Percentiles rank a stretch among this genome's conserved stretches.
Evolutionary conservation across 1,140 invertebrate species (phyloP).

Genomic region (Sminthurides bifidus): DNA sequence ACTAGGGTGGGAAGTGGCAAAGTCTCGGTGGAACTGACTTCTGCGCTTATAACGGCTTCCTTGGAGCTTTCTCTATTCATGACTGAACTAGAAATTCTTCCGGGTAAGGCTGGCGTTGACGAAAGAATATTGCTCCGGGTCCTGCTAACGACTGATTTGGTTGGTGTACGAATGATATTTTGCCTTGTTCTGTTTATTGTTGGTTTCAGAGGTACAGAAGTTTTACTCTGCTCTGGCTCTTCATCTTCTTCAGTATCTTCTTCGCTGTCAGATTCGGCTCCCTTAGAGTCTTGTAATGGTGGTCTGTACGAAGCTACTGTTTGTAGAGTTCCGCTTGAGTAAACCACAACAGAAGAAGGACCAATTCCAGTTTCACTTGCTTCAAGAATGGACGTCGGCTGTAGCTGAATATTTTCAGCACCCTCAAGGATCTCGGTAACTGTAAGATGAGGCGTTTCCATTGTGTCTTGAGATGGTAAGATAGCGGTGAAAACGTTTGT

Average conservation of each 20-base stretch:
- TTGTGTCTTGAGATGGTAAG: conserved; percentile 7
- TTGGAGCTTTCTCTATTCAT: no score
- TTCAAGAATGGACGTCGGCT: neutral
- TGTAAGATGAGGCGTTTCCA: neutral
- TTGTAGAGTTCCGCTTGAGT: conserved; percentile 20
- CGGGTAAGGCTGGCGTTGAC: no score
- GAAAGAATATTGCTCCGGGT: no score
- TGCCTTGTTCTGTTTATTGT: no score
- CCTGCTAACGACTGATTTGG: no score
- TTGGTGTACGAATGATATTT: no score
- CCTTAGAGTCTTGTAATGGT: neutral
- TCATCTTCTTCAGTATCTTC: conserved; percentile 17
- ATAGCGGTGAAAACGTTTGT: conserved; percentile 31
- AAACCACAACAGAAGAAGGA: conserved; percentile 17
- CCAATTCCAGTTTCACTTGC: neutral
- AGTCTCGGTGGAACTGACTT: no score
- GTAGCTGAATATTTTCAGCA: neutral
- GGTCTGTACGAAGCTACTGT: neutral
- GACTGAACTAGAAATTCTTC: no score
- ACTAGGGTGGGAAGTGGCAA: no score
- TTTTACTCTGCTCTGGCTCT: conserved; percentile 5
- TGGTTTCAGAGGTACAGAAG: neutral
- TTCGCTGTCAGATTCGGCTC: neutral
- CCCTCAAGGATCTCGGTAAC: neutral
- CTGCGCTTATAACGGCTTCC: no score